Evolutionary conservation across 2,888 invertebrate species (phyloP).

Genomic region (Leucophora obtusa): DNA sequence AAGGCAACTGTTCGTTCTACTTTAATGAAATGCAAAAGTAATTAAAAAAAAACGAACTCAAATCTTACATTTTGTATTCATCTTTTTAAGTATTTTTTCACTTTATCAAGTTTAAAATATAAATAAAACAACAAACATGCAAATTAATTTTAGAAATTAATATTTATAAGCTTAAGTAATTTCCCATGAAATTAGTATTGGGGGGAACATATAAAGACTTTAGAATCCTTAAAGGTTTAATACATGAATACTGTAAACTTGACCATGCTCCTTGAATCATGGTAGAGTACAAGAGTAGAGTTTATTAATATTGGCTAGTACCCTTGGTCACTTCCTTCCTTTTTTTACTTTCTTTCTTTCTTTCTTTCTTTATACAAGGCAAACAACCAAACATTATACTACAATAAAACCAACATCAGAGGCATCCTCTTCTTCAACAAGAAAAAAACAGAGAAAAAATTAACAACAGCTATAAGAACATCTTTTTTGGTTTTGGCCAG

Average conservation of each 20-base stretch:
- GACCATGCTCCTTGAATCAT: neutral
- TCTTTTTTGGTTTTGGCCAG: constrained; percentile 11
- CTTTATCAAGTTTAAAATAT: constrained; percentile 29
- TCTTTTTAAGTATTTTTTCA: constrained; percentile 15
- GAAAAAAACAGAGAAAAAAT: too few relatives aligned
- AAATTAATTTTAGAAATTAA: constrained; percentile 50
- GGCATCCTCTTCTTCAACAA: too few relatives aligned
- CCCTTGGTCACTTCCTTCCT: constrained; percentile 56
- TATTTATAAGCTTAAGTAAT: constrained; percentile 43
- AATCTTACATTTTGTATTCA: neutral
- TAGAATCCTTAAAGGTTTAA: neutral
- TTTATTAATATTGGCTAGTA: constrained; percentile 47
- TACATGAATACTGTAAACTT: neutral
- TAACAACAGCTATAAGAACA: constrained; percentile 23
- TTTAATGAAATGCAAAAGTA: constrained; percentile 60
- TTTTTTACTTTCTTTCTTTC: constrained; percentile 11
- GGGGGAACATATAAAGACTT: constrained; percentile 7
- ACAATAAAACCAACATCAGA: constrained; percentile 1
- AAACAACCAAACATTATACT: constrained; percentile 37
- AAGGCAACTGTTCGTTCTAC: constrained; percentile 38
- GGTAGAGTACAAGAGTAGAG: constrained; percentile 13
- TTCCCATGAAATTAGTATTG: constrained; percentile 4
- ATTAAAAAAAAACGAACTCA: constrained; percentile 38
- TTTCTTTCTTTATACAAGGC: constrained; percentile 18
- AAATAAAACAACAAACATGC: constrained; percentile 33